Conservation (phyloP, 2,113 vertebrate species). For the Mobula hypostoma region DNA sequence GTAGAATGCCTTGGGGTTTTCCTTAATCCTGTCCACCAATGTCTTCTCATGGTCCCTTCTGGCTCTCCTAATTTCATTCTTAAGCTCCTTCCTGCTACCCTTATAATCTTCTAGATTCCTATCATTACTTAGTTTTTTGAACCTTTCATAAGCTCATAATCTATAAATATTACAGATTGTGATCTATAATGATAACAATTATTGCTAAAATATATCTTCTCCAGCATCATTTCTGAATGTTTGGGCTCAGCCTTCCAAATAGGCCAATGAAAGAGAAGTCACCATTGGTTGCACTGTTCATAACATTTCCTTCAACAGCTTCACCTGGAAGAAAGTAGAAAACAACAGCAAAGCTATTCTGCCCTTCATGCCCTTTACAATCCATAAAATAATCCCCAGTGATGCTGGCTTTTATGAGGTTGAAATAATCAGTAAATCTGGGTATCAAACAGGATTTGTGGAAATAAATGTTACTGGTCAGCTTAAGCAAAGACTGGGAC, state of each 20-base stretch:
- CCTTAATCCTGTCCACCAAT: no score
- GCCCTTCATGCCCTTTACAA: not conserved
- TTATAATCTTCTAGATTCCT: no score
- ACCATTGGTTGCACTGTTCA: not conserved
- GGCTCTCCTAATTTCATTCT: no score
- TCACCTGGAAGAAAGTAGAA: not conserved
- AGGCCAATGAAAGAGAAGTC: not conserved
- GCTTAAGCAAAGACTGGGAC: not conserved
- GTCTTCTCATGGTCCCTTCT: no score
- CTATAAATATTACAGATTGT: no score
- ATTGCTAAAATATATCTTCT: not conserved
- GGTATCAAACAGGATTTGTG: not conserved
- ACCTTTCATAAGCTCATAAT: no score
- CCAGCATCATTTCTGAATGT: not conserved
- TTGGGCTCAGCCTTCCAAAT: not conserved
- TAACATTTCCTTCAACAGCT: not conserved
- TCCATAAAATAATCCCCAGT: not conserved
- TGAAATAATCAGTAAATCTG: not conserved
- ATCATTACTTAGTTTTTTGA: no score
- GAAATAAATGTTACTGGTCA: not conserved
- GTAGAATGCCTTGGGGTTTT: no score
- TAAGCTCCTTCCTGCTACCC: no score
- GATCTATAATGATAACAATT: no score
- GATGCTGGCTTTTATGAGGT: conserved; percentile 3
- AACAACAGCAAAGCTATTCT: not conserved